These are phyloP conservation scores for Gymnoscopelus braueri DNA, from an alignment of 2,797 vertebrate species.

Conservation along the genomic window DNA sequence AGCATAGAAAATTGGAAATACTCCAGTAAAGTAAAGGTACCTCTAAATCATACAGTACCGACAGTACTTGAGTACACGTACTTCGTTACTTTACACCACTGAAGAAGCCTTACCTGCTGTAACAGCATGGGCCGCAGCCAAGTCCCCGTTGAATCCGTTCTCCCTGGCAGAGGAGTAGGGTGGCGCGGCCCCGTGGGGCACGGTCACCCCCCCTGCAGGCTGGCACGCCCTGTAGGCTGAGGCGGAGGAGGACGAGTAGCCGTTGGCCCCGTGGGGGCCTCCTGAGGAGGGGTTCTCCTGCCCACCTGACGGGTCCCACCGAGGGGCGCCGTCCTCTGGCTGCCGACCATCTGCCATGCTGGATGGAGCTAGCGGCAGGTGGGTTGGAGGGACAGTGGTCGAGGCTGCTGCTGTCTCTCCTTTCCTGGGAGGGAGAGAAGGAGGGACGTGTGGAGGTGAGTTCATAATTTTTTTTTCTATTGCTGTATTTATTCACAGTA, in stretches of 20 bases:
- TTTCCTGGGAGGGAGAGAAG: background rate
- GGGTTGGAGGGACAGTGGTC: constrained; percentile 39
- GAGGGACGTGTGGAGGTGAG: background rate
- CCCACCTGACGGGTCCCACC: constrained; percentile 88
- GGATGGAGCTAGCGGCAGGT: constrained; percentile 60
- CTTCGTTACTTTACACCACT: background rate
- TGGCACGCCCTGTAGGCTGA: constrained; percentile 84
- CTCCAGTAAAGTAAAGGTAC: no score
- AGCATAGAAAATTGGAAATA: no score
- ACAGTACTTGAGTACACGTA: no score
- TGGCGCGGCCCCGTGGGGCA: constrained; percentile 71
- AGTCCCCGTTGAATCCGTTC: constrained; percentile 96
- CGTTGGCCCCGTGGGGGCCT: constrained; percentile 89
- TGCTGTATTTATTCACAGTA: no score
- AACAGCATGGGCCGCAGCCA: constrained; percentile 86
- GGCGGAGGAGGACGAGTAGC: constrained; percentile 81
- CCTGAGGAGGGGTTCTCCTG: constrained; percentile 85
- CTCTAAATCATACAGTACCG: no score
- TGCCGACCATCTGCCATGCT: constrained; percentile 96
- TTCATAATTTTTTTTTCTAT: background rate
- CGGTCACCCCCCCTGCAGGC: constrained; percentile 58
- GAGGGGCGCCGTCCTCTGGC: constrained; percentile 89
- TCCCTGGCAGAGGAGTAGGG: constrained; percentile 86
- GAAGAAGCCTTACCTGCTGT: constrained; percentile 88
- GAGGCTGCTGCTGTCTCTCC: constrained; percentile 55